phyloP scores from a whole-genome alignment of 92 coral and sea anemone species.

The Actinernus sp. region DNA sequence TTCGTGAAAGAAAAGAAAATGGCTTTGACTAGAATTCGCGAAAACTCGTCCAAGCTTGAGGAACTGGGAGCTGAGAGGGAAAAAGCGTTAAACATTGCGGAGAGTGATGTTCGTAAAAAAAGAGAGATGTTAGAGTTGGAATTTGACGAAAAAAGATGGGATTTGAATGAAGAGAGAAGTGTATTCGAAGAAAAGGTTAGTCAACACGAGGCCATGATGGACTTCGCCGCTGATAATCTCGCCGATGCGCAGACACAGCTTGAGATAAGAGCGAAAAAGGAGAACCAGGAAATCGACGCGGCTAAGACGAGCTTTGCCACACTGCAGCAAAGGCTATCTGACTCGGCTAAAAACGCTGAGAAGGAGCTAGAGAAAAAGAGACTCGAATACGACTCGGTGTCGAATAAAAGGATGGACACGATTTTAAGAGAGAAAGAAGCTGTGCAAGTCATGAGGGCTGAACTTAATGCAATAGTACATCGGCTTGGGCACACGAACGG shows the following conservation, averaged over 20 bases:
- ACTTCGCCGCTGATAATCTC: conserved; percentile 86
- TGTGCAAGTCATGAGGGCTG: conserved; percentile 26
- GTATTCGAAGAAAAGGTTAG: conserved; percentile 65
- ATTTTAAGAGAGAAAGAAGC: conserved; percentile 41
- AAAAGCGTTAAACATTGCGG: conserved; percentile 61
- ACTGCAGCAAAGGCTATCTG: conserved; percentile 67
- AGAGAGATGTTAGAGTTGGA: conserved; percentile 88
- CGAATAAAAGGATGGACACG: conserved; percentile 41
- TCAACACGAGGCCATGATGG: conserved; percentile 80
- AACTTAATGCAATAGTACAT: conserved; percentile 41
- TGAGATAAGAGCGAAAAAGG: conserved; percentile 77
- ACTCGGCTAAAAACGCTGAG: conserved; percentile 63
- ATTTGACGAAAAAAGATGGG: conserved; percentile 66
- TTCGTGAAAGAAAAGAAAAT: conserved; percentile 73
- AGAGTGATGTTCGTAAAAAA: conserved; percentile 66
- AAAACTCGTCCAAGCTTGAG: conserved; percentile 53
- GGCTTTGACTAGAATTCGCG: conserved; percentile 62
- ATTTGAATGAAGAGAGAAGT: conserved; percentile 64
- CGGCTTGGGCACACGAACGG: conserved; percentile 52
- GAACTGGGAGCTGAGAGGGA: conserved; percentile 67
- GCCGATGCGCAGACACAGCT: conserved; percentile 82
- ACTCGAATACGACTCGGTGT: conserved; percentile 56
- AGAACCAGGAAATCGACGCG: conserved; percentile 71
- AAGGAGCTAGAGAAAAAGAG: conserved; percentile 68
- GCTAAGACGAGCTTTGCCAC: conserved; percentile 69